A percentile compares a stretch with the other conserved stretches of the same genome.
These are phyloP conservation scores for Brachypalpus laphriformis DNA, from an alignment of 2,888 invertebrate species.

Conservation along the genomic window DNA sequence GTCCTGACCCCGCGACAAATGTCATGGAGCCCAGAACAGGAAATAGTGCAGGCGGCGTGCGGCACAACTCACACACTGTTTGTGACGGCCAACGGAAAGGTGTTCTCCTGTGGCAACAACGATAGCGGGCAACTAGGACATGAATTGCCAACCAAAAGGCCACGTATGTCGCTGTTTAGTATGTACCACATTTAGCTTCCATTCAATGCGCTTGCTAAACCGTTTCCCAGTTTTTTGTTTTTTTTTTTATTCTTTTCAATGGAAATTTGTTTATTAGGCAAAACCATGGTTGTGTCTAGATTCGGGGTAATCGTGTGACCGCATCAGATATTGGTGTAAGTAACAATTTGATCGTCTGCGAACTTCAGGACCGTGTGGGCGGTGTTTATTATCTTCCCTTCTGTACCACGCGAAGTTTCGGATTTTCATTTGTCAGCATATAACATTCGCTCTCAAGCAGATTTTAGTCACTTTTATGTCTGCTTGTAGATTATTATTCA, in stretches of 20 bases:
- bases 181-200: constrained; percentile 82
- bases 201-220: constrained; percentile 52
- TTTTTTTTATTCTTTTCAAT: neutral
- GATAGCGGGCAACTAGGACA: constrained; percentile 96
- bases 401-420: too few relatives aligned
- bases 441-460: too few relatives aligned
- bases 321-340: too few relatives aligned
- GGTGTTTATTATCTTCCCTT: too few relatives aligned
- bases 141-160: constrained; percentile 86
- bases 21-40: constrained; percentile 85
- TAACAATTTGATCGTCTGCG: too few relatives aligned
- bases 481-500: too few relatives aligned
- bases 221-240: neutral
- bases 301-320: too few relatives aligned
- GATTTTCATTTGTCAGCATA: too few relatives aligned
- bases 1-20: constrained; percentile 86
- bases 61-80: constrained; percentile 93
- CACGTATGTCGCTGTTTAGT: constrained; percentile 87
- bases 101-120: constrained; percentile 96
- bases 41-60: constrained; percentile 86
- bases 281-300: too few relatives aligned
- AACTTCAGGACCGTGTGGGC: too few relatives aligned
- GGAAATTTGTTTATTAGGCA: neutral
- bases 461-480: too few relatives aligned
- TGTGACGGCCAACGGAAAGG: constrained; percentile 89